Conservation (phyloP, 1,140 invertebrate species). For the Latrodectus geometricus region DNA sequence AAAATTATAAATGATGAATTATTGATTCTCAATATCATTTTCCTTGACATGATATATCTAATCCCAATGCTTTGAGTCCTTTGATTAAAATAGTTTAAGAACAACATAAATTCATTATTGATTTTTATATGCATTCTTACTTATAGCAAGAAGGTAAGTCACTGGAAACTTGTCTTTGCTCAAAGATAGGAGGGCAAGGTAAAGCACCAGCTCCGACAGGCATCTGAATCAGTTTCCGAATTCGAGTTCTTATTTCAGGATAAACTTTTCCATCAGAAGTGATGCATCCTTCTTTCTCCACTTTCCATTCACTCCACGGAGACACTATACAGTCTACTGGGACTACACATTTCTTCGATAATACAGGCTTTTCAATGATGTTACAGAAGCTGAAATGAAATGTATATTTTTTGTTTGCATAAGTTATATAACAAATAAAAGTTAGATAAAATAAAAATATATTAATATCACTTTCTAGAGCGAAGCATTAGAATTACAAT, state of each 20-base stretch:
- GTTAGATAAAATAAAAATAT: too few species aligned
- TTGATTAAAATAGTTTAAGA: too few species aligned
- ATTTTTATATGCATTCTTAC: conserved; percentile 65
- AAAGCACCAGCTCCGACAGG: conserved; percentile 69
- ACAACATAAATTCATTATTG: too few species aligned
- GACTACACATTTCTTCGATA: conserved; percentile 66
- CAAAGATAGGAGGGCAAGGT: conserved; percentile 70
- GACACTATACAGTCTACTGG: conserved; percentile 73
- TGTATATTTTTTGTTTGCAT: too few species aligned
- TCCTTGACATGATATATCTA: too few species aligned
- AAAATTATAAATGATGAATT: too few species aligned
- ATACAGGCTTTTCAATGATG: not conserved
- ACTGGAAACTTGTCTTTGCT: conserved; percentile 67
- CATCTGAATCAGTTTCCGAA: conserved; percentile 68
- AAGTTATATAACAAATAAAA: too few species aligned
- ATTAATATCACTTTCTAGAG: too few species aligned
- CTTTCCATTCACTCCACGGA: conserved; percentile 73
- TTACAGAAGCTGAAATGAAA: conserved; percentile 16
- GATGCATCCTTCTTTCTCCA: conserved; percentile 69
- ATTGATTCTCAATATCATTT: too few species aligned
- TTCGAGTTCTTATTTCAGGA: conserved; percentile 68
- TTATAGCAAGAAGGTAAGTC: conserved; percentile 69
- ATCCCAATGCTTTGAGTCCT: too few species aligned
- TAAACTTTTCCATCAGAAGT: conserved; percentile 67
- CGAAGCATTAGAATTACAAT: too few species aligned